A percentile compares a stretch with the other conserved stretches of the same genome.
These are phyloP conservation scores for Drosophila ananassae DNA, from an alignment of 1,140 invertebrate genomes.

Conservation along the genomic window DNA sequence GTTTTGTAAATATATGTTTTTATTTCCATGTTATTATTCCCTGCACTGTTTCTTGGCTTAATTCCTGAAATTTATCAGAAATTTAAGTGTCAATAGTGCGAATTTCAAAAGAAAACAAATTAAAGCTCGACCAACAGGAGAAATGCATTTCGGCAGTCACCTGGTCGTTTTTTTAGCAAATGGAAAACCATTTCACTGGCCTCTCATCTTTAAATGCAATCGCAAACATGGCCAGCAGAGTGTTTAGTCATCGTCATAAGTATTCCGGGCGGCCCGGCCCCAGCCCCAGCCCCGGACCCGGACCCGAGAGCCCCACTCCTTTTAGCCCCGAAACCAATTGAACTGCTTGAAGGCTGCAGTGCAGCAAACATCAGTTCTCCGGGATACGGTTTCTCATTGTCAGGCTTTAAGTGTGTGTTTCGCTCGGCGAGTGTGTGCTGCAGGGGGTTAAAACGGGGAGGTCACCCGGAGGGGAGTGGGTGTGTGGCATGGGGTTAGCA, in stretches of 20 bases:
- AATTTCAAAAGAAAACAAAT: not conserved
- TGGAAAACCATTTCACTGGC: constrained; percentile 44
- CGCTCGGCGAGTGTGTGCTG: constrained; percentile 1
- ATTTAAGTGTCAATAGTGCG: too few relatives aligned
- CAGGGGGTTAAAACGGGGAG: not conserved
- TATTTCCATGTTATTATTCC: too few relatives aligned
- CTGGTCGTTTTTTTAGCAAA: constrained; percentile 7
- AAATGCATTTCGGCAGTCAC: not conserved
- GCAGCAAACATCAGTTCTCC: constrained; percentile 24
- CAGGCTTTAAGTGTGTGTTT: constrained; percentile 37
- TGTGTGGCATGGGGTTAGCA: constrained; percentile 51
- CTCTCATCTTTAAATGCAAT: constrained; percentile 67
- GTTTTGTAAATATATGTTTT: too few relatives aligned
- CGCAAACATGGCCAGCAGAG: constrained; percentile 43
- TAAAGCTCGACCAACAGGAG: not conserved
- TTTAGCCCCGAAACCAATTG: constrained; percentile 32
- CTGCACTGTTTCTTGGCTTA: too few relatives aligned
- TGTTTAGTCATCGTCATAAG: constrained; percentile 49
- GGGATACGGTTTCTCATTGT: constrained; percentile 30
- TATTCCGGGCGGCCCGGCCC: constrained; percentile 17
- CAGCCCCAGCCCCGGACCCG: too few relatives aligned
- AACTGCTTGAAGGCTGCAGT: constrained; percentile 39
- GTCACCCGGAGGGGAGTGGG: not conserved
- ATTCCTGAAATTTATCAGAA: too few relatives aligned
- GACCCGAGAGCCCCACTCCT: not conserved